Evolutionary conservation across 2,797 vertebrate species (phyloP).

Genomic region (Syndactyla subalaris): DNA sequence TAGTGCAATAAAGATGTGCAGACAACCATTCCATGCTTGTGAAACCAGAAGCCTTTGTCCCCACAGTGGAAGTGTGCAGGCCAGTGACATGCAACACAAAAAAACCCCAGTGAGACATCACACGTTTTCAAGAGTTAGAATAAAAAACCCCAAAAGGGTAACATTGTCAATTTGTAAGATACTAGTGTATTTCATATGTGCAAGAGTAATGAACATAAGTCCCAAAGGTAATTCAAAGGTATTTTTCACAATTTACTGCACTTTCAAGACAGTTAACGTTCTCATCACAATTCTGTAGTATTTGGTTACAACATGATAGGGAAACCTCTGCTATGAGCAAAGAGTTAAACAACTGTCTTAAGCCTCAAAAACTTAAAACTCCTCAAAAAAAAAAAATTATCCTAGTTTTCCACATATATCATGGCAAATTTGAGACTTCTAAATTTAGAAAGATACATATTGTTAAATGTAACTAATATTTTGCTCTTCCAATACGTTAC

Average conservation of each 20-base stretch:
- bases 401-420: background rate
- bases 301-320: background rate
- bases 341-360: background rate
- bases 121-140: background rate
- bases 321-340: background rate
- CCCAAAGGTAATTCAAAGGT: background rate
- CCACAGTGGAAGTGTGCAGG: background rate
- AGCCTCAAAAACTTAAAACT: no score
- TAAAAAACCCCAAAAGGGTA: background rate
- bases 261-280: background rate
- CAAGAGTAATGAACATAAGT: background rate
- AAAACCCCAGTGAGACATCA: background rate
- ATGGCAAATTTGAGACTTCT: background rate
- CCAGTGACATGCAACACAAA: background rate
- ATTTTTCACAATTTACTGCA: background rate
- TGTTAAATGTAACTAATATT: background rate
- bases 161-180: background rate
- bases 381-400: background rate
- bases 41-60: background rate
- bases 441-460: background rate
- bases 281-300: background rate
- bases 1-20: background rate
- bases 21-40: background rate
- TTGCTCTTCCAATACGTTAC: background rate
- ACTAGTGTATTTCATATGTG: background rate